Evolutionary conservation across 2,113 vertebrate species (phyloP).

Genomic region (Nothoprocta pentlandii): DNA sequence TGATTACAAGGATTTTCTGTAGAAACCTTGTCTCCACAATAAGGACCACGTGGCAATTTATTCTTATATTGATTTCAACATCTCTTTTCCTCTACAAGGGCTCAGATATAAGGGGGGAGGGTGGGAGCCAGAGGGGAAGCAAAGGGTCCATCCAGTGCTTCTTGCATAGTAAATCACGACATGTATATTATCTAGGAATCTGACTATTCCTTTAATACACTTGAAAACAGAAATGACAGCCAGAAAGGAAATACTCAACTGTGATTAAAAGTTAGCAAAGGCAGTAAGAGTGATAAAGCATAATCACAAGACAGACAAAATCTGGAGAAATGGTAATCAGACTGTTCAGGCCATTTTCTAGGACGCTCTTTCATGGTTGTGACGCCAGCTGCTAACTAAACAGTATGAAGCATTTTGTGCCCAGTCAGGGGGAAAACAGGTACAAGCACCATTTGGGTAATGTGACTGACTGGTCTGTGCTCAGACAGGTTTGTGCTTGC

Average conservation of each 20-base stretch:
- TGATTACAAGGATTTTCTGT: conserved; percentile 85
- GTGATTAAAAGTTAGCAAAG: conserved; percentile 35
- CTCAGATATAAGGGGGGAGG: conserved; percentile 3
- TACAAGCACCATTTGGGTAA: background rate
- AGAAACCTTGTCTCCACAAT: conserved; percentile 79
- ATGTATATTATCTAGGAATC: background rate
- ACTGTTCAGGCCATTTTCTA: background rate
- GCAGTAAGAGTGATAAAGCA: background rate
- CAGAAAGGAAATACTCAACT: conserved; percentile 6
- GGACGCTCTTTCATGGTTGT: background rate
- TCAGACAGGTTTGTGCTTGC: background rate
- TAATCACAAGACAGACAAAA: background rate
- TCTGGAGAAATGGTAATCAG: background rate
- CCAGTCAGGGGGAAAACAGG: background rate
- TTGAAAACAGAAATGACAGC: conserved; percentile 43
- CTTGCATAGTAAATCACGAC: background rate
- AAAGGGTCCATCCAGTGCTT: background rate
- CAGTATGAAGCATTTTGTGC: background rate
- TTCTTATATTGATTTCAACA: conserved; percentile 81
- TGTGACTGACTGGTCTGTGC: background rate
- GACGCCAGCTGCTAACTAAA: background rate
- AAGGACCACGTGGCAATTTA: conserved; percentile 80
- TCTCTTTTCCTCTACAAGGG: conserved; percentile 53
- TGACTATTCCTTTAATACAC: background rate
- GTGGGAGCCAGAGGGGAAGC: background rate